Base-by-base conservation (phyloP, 30 jellyfish, hydroid and myxozoan genomes). In the Pelagia noctiluca region DNA sequence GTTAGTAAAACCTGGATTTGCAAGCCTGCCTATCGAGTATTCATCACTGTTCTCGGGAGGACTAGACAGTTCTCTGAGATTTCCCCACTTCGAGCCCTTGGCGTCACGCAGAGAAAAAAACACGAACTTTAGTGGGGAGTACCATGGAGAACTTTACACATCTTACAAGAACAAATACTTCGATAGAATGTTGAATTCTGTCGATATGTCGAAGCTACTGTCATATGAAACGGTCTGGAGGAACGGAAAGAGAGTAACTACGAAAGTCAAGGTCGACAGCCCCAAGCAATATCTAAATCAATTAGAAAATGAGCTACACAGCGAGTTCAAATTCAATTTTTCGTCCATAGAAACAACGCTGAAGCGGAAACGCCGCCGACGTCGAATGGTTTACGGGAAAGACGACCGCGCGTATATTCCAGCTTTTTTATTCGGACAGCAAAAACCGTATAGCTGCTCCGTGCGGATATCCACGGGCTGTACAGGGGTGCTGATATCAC, bases 391-490 rank as follows among this genome's bases (percentile, higher is more conserved):
- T 21, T 95, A 71, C 62, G 99, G 99, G 34, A 35, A 89, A 1
- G 99, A 95, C 76, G 97, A 95, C 70, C 86, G 99, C 66, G 46
- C 76, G 23, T 89, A 73, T 57, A 79, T 95, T 52, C 99, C 99
- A 21, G 82, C 82, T 2, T 74, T 91, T 29, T 72, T 85, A 8
- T 82, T 95, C 60, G 96, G 99, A 57, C 89, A 90, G 32, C 72
- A 54, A 53, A 91, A 89, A 75, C 99, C 99, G 33, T 95, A 71
- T 70, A 95, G 94, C 52, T 89, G 70, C 66, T 90, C 96, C 11
- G 99, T 95, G 46, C 50, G 84, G 23, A 78, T 95, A 16, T 95
- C 99, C 28, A 85, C 97, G 13, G 99, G 99, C 18, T 95, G 99
- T 82, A 87, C 99, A 63, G 99, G 99, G 63, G 95, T 95, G 22